phyloP scores from a whole-genome alignment of 1,140 invertebrate genomes.

The Drusus annulatus region DNA sequence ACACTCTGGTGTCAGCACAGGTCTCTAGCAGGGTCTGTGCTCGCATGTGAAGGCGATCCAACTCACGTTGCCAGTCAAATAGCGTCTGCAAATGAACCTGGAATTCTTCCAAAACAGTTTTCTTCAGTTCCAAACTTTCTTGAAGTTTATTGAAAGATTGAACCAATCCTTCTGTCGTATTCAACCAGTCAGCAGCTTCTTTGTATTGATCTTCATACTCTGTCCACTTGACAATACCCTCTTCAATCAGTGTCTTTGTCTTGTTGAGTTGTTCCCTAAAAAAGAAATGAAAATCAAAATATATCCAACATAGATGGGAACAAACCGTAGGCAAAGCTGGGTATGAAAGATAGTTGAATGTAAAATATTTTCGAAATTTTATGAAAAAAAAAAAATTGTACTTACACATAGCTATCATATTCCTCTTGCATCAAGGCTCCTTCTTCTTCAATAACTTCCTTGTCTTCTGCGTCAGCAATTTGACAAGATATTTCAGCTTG shows the following conservation, averaged over 20 bases:
- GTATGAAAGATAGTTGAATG: no score
- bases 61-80: slow-evolving; percentile 93
- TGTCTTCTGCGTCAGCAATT: slow-evolving; percentile 87
- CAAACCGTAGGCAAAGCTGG: no score
- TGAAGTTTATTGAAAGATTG: slow-evolving; percentile 93
- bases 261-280: slow-evolving; percentile 80
- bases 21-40: slow-evolving; percentile 92
- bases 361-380: no score
- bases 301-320: no score
- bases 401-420: slow-evolving; percentile 86
- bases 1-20: slow-evolving; percentile 93
- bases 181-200: slow-evolving; percentile 90
- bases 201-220: slow-evolving; percentile 95
- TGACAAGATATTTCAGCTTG: slow-evolving; percentile 87
- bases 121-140: slow-evolving; percentile 90
- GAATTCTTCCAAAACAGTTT: slow-evolving; percentile 91
- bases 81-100: slow-evolving; percentile 91
- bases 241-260: slow-evolving; percentile 88
- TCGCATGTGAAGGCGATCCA: slow-evolving; percentile 93
- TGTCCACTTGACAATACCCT: slow-evolving; percentile 94
- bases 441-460: slow-evolving; percentile 93
- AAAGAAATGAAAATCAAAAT: background rate
- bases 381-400: slow-evolving; percentile 56
- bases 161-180: slow-evolving; percentile 88
- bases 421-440: slow-evolving; percentile 90